Evolutionary conservation across 2,113 vertebrate species (phyloP).

Genomic region (Cavia porcellus): DNA sequence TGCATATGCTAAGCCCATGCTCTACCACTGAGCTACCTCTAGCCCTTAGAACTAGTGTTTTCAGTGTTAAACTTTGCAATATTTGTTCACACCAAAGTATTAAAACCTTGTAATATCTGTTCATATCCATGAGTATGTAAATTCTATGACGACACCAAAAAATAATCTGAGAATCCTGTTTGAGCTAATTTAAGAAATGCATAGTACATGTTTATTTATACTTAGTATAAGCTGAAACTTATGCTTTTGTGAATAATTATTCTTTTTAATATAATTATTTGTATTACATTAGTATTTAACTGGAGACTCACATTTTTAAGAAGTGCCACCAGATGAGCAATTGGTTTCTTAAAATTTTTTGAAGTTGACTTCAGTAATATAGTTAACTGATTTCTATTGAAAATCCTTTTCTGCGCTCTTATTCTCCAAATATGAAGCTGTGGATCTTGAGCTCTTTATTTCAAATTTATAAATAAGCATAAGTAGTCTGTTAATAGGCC

Average conservation of each 20-base stretch:
- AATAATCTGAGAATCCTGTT: slow-evolving; percentile 15
- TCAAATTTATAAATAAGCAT: slow-evolving; percentile 78
- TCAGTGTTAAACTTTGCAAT: neutral
- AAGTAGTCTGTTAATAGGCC: slow-evolving; percentile 83
- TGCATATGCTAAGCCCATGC: too few relatives aligned
- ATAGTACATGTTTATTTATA: neutral
- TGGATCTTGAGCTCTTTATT: slow-evolving; percentile 82
- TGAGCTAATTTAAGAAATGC: slow-evolving; percentile 35
- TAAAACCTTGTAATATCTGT: slow-evolving; percentile 37
- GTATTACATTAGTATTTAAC: neutral
- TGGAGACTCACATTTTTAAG: slow-evolving; percentile 49
- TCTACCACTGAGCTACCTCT: neutral
- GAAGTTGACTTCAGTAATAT: slow-evolving; percentile 36
- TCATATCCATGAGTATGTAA: neutral
- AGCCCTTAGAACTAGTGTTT: neutral
- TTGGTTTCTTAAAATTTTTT: slow-evolving; percentile 61
- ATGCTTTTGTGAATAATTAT: slow-evolving; percentile 4
- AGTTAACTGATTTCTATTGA: slow-evolving; percentile 80
- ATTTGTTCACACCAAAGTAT: slow-evolving; percentile 32
- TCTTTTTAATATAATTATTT: slow-evolving; percentile 44
- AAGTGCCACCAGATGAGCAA: slow-evolving; percentile 76
- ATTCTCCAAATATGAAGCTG: slow-evolving; percentile 80
- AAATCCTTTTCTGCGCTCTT: slow-evolving; percentile 71
- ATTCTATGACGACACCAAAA: neutral
- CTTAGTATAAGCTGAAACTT: neutral